Evolutionary conservation across 2,113 vertebrate species (phyloP).

Genomic region (Centrocercus urophasianus): DNA sequence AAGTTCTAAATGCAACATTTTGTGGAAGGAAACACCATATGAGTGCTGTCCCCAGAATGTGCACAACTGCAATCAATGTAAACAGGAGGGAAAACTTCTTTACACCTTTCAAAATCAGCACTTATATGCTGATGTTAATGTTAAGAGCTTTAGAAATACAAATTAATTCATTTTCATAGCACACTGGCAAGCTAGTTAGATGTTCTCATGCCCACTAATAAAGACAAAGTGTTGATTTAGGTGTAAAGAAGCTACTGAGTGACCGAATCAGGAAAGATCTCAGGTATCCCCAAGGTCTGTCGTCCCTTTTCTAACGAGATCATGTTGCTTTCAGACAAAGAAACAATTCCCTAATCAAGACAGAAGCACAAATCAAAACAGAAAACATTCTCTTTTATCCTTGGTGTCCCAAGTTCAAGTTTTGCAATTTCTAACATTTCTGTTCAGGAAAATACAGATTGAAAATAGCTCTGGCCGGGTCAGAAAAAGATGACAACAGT

Average conservation of each 20-base stretch:
- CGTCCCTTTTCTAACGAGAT: constrained; percentile 23
- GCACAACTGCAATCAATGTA: background rate
- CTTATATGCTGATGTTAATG: background rate
- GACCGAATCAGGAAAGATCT: background rate
- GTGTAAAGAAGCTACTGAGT: constrained; percentile 10
- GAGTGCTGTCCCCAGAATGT: background rate
- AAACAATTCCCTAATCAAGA: constrained; percentile 30
- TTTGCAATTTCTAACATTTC: background rate
- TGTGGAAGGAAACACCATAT: background rate
- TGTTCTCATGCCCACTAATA: constrained; percentile 1
- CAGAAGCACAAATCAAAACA: constrained; percentile 25
- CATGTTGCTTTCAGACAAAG: constrained; percentile 27
- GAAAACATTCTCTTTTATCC: background rate
- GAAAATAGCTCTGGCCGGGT: background rate
- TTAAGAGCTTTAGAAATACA: background rate
- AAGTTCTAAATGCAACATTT: background rate
- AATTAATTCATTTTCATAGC: constrained; percentile 5
- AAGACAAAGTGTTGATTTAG: constrained; percentile 4
- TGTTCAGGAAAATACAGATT: background rate
- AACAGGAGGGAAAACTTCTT: background rate
- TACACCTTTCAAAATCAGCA: background rate
- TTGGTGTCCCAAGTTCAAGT: background rate
- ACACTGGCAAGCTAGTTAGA: background rate
- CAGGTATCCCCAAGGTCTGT: background rate
- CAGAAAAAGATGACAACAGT: background rate